These are phyloP conservation scores for Eulemur rubriventer DNA, from an alignment of 2,797 vertebrate species.

Conservation along the genomic window DNA sequence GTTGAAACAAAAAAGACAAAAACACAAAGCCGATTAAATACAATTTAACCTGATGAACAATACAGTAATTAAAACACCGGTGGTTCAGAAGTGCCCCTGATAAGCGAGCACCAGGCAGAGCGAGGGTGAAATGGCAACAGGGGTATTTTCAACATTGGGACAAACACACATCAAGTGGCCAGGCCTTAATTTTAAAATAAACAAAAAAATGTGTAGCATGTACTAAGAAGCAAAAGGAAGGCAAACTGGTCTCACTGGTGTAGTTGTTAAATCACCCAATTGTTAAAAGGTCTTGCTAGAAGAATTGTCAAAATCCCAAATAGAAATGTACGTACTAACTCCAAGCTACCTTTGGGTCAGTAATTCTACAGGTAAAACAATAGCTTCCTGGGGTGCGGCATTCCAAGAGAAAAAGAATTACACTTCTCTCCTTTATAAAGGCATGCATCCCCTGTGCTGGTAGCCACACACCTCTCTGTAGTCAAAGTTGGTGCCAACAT, in stretches of 20 bases:
- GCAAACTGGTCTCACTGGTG: background rate
- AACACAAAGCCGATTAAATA: constrained; percentile 83
- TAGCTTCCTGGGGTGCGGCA: background rate
- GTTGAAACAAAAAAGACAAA: constrained; percentile 82
- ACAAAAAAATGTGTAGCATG: fast-evolving
- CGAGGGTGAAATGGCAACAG: background rate
- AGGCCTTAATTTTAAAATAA: background rate
- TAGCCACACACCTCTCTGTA: background rate
- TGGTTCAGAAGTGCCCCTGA: constrained; percentile 42
- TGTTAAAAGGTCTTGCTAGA: background rate
- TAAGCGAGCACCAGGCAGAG: background rate
- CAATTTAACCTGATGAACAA: constrained; percentile 83
- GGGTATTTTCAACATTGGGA: constrained; percentile 35
- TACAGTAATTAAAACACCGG: constrained; percentile 66
- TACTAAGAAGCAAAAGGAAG: background rate
- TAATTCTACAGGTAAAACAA: background rate
- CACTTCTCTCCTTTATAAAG: background rate
- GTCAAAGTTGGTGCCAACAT: background rate
- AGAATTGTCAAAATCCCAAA: constrained; percentile 9
- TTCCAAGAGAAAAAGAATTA: background rate
- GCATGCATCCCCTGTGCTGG: background rate
- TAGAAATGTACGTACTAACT: background rate
- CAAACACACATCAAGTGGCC: background rate
- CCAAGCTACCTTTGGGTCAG: background rate
- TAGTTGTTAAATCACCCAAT: background rate